These are phyloP conservation scores for Parascotia fuliginaria DNA, from an alignment of 2,888 invertebrate genomes.

Conservation along the genomic window DNA sequence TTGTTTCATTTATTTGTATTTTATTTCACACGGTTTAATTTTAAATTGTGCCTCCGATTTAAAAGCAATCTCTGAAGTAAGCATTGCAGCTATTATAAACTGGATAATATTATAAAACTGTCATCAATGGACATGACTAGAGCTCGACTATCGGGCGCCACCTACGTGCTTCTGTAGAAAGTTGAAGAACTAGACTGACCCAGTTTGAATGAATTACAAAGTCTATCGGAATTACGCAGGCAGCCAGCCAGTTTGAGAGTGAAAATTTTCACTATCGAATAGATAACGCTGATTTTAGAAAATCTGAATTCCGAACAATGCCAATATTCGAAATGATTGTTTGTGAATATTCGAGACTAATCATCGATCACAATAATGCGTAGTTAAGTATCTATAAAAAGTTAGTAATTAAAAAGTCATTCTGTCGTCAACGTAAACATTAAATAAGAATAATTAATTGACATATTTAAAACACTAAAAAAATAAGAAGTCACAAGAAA, in stretches of 20 bases:
- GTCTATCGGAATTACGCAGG: constrained; percentile 45
- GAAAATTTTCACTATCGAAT: too few species aligned
- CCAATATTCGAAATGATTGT: too few species aligned
- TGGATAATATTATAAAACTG: constrained; percentile 50
- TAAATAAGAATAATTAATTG: too few species aligned
- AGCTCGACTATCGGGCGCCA: constrained; percentile 65
- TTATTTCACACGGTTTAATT: constrained; percentile 33
- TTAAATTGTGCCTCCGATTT: constrained; percentile 5
- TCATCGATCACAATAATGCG: constrained; percentile 25
- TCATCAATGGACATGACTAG: constrained; percentile 52
- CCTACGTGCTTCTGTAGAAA: constrained; percentile 77
- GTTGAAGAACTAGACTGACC: constrained; percentile 80
- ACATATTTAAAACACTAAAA: too few species aligned
- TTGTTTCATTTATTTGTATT: constrained; percentile 34
- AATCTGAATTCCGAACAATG: background rate
- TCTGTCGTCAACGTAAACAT: constrained; percentile 49
- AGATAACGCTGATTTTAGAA: background rate
- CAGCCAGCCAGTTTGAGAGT: constrained; percentile 50
- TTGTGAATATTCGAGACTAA: too few species aligned
- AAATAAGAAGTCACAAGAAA: too few species aligned
- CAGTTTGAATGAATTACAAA: constrained; percentile 67
- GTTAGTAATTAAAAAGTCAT: too few species aligned
- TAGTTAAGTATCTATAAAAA: constrained; percentile 13
- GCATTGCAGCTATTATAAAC: constrained; percentile 27
- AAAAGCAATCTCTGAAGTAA: constrained; percentile 26